A percentile compares a stretch with the other conserved stretches of the same genome.
Evolutionary conservation across 1,140 invertebrate species (phyloP).

Genomic region (Drosophila takahashii): DNA sequence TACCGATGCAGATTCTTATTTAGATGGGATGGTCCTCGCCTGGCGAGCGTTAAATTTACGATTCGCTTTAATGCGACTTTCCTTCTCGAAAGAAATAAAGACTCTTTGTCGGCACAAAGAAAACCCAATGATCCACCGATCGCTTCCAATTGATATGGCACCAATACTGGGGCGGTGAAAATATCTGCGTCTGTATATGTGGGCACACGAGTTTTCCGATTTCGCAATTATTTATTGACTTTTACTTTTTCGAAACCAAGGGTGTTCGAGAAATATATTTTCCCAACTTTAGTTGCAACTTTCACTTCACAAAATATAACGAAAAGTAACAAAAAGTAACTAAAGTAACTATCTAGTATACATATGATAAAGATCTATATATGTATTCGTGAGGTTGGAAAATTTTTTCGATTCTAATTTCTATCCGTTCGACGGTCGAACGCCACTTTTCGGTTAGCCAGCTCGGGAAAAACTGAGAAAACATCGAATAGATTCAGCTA

Average conservation of each 20-base stretch:
- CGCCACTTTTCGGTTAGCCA: conserved; percentile 70
- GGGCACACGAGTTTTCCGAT: conserved; percentile 64
- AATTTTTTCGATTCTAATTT: conserved; percentile 62
- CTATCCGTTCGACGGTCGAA: conserved; percentile 44
- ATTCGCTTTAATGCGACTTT: conserved; percentile 69
- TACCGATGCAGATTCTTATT: conserved; percentile 39
- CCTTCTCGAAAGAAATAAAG: conserved; percentile 40
- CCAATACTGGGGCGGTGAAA: conserved; percentile 5
- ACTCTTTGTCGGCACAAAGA: conserved; percentile 39
- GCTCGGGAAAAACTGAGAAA: conserved; percentile 77
- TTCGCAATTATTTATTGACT: conserved; percentile 77
- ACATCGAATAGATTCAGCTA: conserved; percentile 63
- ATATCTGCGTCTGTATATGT: conserved; percentile 28
- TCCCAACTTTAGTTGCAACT: not conserved
- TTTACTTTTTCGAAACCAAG: conserved; percentile 53
- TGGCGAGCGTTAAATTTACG: conserved; percentile 60
- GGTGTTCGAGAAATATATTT: not conserved
- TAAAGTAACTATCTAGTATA: conserved; percentile 66
- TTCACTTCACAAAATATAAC: not conserved
- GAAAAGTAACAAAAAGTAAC: conserved; percentile 10
- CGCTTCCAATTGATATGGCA: conserved; percentile 37
- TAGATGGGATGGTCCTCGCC: conserved; percentile 41
- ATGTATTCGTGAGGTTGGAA: conserved; percentile 63
- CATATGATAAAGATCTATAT: conserved; percentile 62
- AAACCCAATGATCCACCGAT: conserved; percentile 21